phyloP scores from a whole-genome alignment of 2,113 vertebrate species.

The Nycticorax nycticorax region DNA sequence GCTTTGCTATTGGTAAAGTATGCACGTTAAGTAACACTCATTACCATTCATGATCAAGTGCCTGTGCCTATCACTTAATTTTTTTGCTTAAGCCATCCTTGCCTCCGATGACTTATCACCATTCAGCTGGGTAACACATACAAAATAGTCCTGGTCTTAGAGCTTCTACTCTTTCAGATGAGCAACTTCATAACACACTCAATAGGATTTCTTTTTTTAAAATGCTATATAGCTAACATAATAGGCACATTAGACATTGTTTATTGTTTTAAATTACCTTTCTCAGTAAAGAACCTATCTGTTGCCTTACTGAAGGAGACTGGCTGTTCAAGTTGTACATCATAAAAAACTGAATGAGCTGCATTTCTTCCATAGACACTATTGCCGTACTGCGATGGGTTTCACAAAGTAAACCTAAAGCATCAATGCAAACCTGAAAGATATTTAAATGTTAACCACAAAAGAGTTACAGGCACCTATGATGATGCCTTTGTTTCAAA shows the following conservation, averaged over 20 bases:
- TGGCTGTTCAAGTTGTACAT: conserved; percentile 88
- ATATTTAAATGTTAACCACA: not conserved
- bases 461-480: not conserved
- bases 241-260: not conserved
- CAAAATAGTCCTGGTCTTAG: not conserved
- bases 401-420: conserved; percentile 93
- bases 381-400: conserved; percentile 90
- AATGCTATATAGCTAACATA: not conserved
- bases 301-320: conserved; percentile 87
- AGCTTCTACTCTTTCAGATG: not conserved
- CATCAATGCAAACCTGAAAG: conserved; percentile 89
- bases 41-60: not conserved
- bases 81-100: not conserved
- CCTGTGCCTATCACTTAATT: not conserved
- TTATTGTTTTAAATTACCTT: conserved; percentile 79
- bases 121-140: not conserved
- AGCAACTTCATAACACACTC: accelerated
- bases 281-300: conserved; percentile 87
- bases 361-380: conserved; percentile 84
- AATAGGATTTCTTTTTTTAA: not conserved
- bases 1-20: not conserved
- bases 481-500: not conserved
- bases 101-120: not conserved
- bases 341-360: conserved; percentile 85
- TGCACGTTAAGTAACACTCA: not conserved